A percentile compares a stretch with the other conserved stretches of the same genome.
These are phyloP conservation scores for Orthonevra nobilis DNA, from an alignment of 2,888 invertebrate genomes.

Conservation along the genomic window DNA sequence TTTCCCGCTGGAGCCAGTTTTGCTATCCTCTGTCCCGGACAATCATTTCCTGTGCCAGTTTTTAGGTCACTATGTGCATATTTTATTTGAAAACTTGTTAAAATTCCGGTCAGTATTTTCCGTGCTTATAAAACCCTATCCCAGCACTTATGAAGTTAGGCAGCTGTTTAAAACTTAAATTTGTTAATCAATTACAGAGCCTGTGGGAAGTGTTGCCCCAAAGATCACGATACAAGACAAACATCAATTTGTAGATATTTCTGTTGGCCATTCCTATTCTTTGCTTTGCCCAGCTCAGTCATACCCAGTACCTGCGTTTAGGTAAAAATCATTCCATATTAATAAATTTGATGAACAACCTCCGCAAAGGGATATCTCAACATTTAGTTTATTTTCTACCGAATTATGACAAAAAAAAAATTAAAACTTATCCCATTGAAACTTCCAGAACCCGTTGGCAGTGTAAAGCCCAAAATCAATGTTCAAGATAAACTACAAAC, in stretches of 20 bases:
- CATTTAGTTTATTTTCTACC: constrained; percentile 28
- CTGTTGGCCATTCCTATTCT: constrained; percentile 80
- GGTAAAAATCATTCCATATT: too few relatives aligned
- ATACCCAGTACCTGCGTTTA: constrained; percentile 80
- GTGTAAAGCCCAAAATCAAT: constrained; percentile 85
- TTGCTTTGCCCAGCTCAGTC: constrained; percentile 88
- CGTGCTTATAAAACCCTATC: too few relatives aligned
- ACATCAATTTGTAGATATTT: constrained; percentile 75
- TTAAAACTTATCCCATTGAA: too few relatives aligned
- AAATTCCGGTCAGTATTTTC: too few relatives aligned
- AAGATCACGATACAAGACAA: constrained; percentile 82
- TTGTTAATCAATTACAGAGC: too few relatives aligned
- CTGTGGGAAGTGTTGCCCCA: constrained; percentile 82
- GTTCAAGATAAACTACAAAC: constrained; percentile 84
- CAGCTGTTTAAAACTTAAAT: too few relatives aligned
- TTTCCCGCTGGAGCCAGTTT: constrained; percentile 50
- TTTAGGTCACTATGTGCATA: constrained; percentile 84
- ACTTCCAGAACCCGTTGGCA: constrained; percentile 81
- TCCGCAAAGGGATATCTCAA: constrained; percentile 48
- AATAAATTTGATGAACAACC: too few relatives aligned
- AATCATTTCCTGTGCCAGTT: constrained; percentile 87
- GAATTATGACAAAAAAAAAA: constrained; percentile 32
- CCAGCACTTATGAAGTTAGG: too few relatives aligned
- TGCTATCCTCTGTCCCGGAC: constrained; percentile 84
- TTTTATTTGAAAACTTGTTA: too few relatives aligned